Evolutionary conservation across 2,113 vertebrate species (phyloP).

Genomic region (Colossoma macropomum): DNA sequence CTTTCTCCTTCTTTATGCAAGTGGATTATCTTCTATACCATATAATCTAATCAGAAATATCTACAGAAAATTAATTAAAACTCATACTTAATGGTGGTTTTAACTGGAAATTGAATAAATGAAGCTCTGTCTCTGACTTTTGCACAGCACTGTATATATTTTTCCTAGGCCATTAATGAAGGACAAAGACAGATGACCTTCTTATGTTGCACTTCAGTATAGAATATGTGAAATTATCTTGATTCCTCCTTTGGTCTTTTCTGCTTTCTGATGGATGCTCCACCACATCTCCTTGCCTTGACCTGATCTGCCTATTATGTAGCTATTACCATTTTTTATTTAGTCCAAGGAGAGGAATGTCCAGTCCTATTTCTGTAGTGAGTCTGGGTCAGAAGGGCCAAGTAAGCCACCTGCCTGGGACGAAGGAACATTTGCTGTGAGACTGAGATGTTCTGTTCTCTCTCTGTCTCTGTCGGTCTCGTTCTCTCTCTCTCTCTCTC

Average conservation of each 20-base stretch:
- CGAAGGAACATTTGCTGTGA: neutral
- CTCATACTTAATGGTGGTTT: no score
- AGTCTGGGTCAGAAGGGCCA: neutral
- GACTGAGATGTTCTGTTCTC: neutral
- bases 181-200: neutral
- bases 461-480: neutral
- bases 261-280: neutral
- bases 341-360: neutral
- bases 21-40: no score
- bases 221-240: neutral
- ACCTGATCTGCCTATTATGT: neutral
- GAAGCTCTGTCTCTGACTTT: no score
- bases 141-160: neutral
- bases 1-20: no score
- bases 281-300: neutral
- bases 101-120: no score
- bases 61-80: no score
- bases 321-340: slow-evolving; percentile 5
- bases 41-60: no score
- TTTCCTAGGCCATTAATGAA: neutral
- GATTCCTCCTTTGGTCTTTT: neutral
- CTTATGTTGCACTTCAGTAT: neutral
- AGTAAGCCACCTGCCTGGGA: neutral
- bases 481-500: neutral
- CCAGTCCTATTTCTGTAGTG: neutral